Base-by-base conservation (phyloP, 2,797 vertebrate species). In the Petrocephalus sullivani region DNA sequence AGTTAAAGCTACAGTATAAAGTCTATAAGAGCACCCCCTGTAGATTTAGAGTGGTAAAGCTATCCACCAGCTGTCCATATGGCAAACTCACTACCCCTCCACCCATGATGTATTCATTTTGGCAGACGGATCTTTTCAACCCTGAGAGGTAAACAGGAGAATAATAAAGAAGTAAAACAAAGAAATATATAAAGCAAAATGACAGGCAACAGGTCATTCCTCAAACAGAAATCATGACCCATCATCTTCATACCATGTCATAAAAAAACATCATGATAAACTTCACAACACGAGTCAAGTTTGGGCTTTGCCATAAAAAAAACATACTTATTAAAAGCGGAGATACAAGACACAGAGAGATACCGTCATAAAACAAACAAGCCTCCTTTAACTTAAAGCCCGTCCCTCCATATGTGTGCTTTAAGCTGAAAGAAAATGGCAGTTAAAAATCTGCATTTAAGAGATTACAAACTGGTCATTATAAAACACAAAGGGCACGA, bases 41-140 rank as follows among this genome's bases (percentile, higher is more conserved):
- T 21, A 49, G n/a, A 12, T 21, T 83, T 51, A 83, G 8, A 21
- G 49, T 51, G n/a, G 49, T 53, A 53, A 23, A 53, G 16, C 19
- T 10, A 51, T 53, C 81, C 41, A 46, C 46, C 37, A 28, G 53
- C 23, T 23, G 19, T 83, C 49, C 49, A 78, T 78, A 46, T 41
- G 16, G 16, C 37, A 49, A 82, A 82, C 9, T n/a, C 49, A 9
- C 2, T 83, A 3, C 9, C 81, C 49, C 67, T 67, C 37, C 37
- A 41, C 46, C n/a, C 81, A 23, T 10, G 49, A 6, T 41, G 37
- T 23, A 21, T 21, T 3, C 7, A 57, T 85, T 85, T 53, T 85
- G n/a, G 53, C 10, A 85, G 84, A 28, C 7, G 28, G 84, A 57
- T 85, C 53, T 85, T 21, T 85, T 37, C 54, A 85, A 85, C 84